A percentile compares a stretch with the other conserved stretches of the same genome.
phyloP scores from a whole-genome alignment of 2,113 vertebrate species.

The Okapia johnstoni region DNA sequence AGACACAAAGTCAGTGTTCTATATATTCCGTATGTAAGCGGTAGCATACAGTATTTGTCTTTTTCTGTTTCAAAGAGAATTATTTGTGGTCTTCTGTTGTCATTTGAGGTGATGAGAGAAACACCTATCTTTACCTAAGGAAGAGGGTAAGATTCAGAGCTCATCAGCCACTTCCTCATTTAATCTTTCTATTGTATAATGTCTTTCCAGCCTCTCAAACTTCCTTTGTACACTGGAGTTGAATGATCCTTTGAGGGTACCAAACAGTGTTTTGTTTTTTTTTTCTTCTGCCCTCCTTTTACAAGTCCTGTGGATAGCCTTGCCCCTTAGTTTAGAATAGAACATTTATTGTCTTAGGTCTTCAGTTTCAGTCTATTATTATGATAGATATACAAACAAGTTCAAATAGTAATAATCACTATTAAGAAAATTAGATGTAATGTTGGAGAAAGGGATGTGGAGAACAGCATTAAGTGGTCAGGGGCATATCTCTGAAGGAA shows the following conservation, averaged over 20 bases:
- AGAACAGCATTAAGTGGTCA: background rate
- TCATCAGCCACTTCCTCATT: background rate
- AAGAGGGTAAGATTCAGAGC: background rate
- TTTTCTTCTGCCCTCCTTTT: background rate
- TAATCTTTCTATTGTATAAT: background rate
- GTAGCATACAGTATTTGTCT: background rate
- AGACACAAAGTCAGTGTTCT: background rate
- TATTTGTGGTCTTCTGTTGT: background rate
- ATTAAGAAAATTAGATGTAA: background rate
- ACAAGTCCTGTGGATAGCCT: background rate
- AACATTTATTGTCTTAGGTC: background rate
- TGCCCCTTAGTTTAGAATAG: background rate
- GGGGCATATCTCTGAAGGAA: background rate
- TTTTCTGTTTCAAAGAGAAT: background rate
- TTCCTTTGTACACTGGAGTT: background rate
- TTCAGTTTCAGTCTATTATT: background rate
- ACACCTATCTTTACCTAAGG: background rate
- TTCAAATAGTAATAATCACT: background rate
- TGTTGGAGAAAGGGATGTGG: background rate
- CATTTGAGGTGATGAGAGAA: background rate
- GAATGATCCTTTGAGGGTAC: background rate
- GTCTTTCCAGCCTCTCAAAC: background rate
- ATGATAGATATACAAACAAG: background rate
- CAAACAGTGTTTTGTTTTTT: background rate
- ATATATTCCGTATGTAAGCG: background rate